Conservation (phyloP, 2,888 invertebrate species). For the Cheiracanthium punctorium region DNA sequence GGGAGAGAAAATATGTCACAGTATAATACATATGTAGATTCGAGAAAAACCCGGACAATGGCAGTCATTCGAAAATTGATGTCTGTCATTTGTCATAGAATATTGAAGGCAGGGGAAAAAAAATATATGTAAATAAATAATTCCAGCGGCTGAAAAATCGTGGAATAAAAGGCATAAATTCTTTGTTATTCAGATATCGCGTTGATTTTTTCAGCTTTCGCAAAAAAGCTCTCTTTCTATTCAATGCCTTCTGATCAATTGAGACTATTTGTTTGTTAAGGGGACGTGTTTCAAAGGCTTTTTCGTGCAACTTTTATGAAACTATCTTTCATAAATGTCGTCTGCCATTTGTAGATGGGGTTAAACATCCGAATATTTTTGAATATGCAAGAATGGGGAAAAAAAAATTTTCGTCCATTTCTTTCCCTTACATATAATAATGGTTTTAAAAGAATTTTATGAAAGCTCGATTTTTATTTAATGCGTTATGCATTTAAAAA, state of each 20-base stretch:
- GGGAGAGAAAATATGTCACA: not conserved
- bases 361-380: not conserved
- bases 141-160: conserved; percentile 17
- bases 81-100: not conserved
- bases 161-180: conserved; percentile 9
- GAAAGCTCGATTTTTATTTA: not conserved
- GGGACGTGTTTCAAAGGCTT: not conserved
- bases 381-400: not conserved
- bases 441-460: not conserved
- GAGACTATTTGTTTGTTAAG: not conserved
- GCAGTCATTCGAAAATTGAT: not conserved
- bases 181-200: conserved; percentile 66
- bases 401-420: not conserved
- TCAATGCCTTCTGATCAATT: not conserved
- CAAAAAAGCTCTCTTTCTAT: not conserved
- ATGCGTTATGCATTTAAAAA: not conserved
- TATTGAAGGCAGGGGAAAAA: not conserved
- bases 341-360: not conserved
- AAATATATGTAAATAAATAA: not conserved
- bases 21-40: not conserved
- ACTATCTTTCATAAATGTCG: not conserved
- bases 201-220: not conserved
- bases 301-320: not conserved
- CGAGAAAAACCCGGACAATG: not conserved
- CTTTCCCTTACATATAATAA: conserved; percentile 1